These are phyloP conservation scores for Scaptomyza cyrtandrae DNA, from an alignment of 2,888 invertebrate genomes.

Conservation along the genomic window DNA sequence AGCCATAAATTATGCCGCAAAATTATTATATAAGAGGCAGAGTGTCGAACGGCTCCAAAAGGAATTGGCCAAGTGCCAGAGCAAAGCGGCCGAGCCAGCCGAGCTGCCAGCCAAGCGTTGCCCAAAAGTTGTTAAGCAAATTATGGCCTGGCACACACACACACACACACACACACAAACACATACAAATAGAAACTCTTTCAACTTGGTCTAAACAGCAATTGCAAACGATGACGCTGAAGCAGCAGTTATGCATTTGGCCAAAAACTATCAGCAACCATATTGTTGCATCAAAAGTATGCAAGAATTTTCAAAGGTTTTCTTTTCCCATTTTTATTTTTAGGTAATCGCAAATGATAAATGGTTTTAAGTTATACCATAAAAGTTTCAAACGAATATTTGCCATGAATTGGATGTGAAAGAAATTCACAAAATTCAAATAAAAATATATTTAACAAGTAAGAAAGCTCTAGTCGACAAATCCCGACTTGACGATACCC, in stretches of 20 bases:
- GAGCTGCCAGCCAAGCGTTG: constrained; percentile 53
- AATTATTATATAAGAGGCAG: constrained; percentile 75
- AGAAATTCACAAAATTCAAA: background rate
- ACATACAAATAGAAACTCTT: constrained; percentile 20
- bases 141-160: constrained; percentile 61
- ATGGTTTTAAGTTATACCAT: background rate
- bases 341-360: background rate
- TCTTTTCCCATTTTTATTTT: background rate
- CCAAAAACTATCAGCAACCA: constrained; percentile 44
- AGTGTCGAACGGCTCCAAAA: constrained; percentile 65
- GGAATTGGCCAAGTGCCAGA: constrained; percentile 70
- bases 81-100: constrained; percentile 13
- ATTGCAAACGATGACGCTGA: constrained; percentile 11
- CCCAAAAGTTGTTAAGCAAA: constrained; percentile 77
- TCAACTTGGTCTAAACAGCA: constrained; percentile 25
- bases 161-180: constrained; percentile 13
- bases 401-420: background rate
- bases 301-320: constrained; percentile 23
- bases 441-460: too few relatives aligned
- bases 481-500: too few relatives aligned
- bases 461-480: too few relatives aligned
- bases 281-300: constrained; percentile 24
- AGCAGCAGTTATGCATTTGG: constrained; percentile 28
- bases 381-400: background rate
- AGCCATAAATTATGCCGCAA: constrained; percentile 73